Conservation (phyloP, 2,113 vertebrate species). For the Lipotes vexillifer region DNA sequence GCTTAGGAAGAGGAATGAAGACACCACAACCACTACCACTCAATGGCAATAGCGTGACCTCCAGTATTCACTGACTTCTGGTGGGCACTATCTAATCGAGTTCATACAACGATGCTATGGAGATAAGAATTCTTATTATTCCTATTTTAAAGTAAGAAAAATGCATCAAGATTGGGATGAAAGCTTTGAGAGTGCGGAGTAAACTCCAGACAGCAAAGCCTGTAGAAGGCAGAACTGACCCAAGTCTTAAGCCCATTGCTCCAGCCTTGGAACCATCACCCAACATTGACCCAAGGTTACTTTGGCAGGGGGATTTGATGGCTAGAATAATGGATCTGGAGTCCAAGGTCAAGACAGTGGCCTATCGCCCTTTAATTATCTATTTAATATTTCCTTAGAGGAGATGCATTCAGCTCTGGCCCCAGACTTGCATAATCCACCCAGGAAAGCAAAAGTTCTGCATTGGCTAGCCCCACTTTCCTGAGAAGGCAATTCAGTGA, state of each 20-base stretch:
- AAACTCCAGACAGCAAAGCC: not conserved
- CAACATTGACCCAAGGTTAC: not conserved
- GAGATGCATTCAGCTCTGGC: not conserved
- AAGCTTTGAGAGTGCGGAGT: not conserved
- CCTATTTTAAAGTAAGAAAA: not conserved
- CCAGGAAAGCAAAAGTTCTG: not conserved
- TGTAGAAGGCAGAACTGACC: not conserved
- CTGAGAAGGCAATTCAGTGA: not conserved
- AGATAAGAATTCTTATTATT: not conserved
- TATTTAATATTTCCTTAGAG: not conserved
- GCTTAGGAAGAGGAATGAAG: not conserved
- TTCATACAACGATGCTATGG: not conserved
- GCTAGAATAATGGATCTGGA: not conserved
- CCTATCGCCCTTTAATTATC: not conserved
- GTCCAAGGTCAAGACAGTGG: not conserved
- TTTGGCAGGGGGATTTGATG: not conserved
- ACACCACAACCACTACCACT: fast-evolving
- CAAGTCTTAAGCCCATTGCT: not conserved
- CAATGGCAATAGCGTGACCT: not conserved
- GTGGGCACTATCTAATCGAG: not conserved
- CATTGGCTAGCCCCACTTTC: not conserved
- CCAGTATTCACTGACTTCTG: not conserved
- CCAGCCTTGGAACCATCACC: not conserved
- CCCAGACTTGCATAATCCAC: not conserved
- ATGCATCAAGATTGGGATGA: not conserved